Evolutionary conservation across 2,113 vertebrate species (phyloP).

Genomic region (Apteryx owenii): DNA sequence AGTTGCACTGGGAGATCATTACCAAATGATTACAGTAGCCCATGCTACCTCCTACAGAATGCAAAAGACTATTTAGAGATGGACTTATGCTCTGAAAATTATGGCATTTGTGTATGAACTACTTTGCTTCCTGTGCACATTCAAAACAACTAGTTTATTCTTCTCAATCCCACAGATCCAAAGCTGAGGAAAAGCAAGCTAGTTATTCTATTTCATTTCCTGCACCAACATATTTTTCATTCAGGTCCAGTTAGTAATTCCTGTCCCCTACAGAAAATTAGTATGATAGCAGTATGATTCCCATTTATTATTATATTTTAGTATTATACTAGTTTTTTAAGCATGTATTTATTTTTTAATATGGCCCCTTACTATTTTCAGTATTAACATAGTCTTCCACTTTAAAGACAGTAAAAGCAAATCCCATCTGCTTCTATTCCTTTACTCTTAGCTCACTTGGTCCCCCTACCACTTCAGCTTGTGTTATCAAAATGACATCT

Average conservation of each 20-base stretch:
- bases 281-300: too few relatives aligned
- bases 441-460: background rate
- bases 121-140: background rate
- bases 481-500: background rate
- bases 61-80: background rate
- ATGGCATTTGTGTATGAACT: background rate
- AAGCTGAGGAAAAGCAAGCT: background rate
- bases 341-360: background rate
- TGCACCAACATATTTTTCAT: background rate
- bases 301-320: background rate
- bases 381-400: background rate
- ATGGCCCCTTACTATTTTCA: background rate
- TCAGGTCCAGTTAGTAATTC: background rate
- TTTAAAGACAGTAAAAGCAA: background rate
- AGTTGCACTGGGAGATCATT: too few relatives aligned
- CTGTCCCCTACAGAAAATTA: background rate
- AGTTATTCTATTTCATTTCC: background rate
- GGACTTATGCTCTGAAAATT: background rate
- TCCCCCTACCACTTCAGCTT: background rate
- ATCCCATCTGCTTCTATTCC: background rate
- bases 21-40: background rate
- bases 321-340: background rate
- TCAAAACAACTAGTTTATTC: background rate
- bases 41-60: background rate
- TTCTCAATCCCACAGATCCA: background rate